Evolutionary conservation across 2,113 vertebrate species (phyloP).

Genomic region (Platysternon megacephalum): DNA sequence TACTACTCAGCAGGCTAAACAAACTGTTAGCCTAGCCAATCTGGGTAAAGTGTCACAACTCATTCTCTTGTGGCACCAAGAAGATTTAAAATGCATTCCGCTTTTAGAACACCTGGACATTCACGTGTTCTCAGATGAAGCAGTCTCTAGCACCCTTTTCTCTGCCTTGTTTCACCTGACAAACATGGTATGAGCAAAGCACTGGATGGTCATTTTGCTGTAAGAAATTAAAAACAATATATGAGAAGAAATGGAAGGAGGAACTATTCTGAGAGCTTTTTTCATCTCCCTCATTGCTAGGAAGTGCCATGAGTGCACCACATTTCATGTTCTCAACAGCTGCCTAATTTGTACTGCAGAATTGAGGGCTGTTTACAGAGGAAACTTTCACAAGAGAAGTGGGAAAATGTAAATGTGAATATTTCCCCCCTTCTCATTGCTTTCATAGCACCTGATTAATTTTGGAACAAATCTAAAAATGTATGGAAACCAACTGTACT

Average conservation of each 20-base stretch:
- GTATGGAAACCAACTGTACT: accelerated
- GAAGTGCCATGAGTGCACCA: accelerated
- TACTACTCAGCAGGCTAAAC: accelerated
- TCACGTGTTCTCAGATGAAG: accelerated
- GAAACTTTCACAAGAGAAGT: not conserved
- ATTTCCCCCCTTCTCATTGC: not conserved
- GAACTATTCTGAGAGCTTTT: constrained; percentile 38
- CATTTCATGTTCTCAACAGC: not conserved
- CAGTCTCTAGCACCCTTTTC: accelerated
- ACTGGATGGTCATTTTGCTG: not conserved
- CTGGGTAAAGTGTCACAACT: not conserved
- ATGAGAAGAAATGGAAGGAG: not conserved
- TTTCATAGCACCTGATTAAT: not conserved
- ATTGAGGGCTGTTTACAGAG: accelerated
- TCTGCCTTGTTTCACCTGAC: not conserved
- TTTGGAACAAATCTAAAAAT: not conserved
- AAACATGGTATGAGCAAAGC: accelerated
- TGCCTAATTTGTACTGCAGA: not conserved
- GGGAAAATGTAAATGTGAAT: not conserved
- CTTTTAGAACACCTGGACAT: not conserved
- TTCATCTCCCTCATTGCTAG: constrained; percentile 46
- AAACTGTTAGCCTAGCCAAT: not conserved
- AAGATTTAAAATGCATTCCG: not conserved
- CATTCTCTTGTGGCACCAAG: not conserved
- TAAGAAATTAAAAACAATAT: accelerated